Base-by-base conservation (phyloP, 2,113 vertebrate species). In the Cololabis saira region DNA sequence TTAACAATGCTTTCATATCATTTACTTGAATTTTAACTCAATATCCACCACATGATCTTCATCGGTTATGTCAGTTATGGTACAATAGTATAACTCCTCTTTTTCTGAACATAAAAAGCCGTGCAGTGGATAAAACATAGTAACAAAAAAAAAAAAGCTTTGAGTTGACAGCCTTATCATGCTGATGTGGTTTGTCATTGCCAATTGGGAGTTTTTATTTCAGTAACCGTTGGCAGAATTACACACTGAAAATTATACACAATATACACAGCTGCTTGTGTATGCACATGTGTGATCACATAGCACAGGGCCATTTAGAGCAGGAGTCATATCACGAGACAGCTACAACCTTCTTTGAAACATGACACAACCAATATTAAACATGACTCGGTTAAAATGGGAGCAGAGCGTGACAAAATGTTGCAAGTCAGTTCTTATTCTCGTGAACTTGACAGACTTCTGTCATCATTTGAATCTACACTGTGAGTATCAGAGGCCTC, bases 381-480 rank as follows among this genome's bases (percentile, higher is more conserved):
- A 78, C 42, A 30, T 71, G 61, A 76, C 71, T 69, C 24, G 18
- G 60, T 44, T 58, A 41, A 82, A 81, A 53, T 55, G 27, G 54
- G 71, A 78, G 53, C 42, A n/a, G 15, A 56, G 67, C 30, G 43
- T 54, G 24, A 21, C 54, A 64, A 63, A 65, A 75, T 65, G 70
- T 59, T 58, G 61, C 54, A 62, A 66, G 70, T 68, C 82, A 76
- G n/a, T 65, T 80, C 10, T 71, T 22, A 58, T 55, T 80, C 43
- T 49, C 24, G 24, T 27, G 24, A 27, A 27, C 24, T 27, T 27
- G 24, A 27, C 24, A 27, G 24, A 27, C 24, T 5, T 27, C 24
- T 27, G 24, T 27, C 24, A 27, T 27, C 24, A 27, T 27, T 27
- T 27, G 24, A 27, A 27, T 27, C 24, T 27, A 5, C 24, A 27